Evolutionary conservation across 2,113 vertebrate genomes (phyloP).

Genomic region (Boulengeromyrus knoepffleri): DNA sequence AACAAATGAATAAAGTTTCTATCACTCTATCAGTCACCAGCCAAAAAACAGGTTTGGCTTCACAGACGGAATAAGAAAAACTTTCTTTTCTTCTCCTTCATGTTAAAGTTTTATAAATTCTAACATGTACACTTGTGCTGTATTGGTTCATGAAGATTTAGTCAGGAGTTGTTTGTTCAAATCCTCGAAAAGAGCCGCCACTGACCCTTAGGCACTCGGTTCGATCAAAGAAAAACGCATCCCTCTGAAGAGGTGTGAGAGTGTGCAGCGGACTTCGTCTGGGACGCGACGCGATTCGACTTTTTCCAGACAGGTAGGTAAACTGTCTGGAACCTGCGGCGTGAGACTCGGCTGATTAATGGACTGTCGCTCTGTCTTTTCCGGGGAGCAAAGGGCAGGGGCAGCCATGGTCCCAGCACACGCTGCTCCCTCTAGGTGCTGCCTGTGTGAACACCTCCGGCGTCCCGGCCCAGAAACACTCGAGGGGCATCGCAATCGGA

Average conservation of each 20-base stretch:
- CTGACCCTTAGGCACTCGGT: background rate
- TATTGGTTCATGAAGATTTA: background rate
- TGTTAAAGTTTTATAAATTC: background rate
- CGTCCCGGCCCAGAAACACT: background rate
- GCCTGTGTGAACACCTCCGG: background rate
- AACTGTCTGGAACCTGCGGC: background rate
- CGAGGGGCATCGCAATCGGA: background rate
- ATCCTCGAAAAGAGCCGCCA: background rate
- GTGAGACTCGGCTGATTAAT: slow-evolving; percentile 8
- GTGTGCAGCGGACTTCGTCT: too few relatives aligned
- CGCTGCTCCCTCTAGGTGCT: too few relatives aligned
- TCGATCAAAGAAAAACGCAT: background rate
- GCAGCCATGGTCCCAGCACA: background rate
- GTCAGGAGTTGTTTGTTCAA: background rate
- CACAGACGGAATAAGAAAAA: background rate
- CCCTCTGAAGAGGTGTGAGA: background rate
- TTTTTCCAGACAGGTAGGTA: background rate
- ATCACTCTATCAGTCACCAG: background rate
- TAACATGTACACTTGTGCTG: background rate
- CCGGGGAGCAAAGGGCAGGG: background rate
- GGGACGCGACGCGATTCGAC: background rate
- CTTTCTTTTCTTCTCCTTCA: background rate
- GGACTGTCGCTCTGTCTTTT: background rate
- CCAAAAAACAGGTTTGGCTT: background rate
- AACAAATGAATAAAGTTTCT: background rate